Conservation (phyloP, 2,797 vertebrate genomes). For the Malurus splendens region DNA sequence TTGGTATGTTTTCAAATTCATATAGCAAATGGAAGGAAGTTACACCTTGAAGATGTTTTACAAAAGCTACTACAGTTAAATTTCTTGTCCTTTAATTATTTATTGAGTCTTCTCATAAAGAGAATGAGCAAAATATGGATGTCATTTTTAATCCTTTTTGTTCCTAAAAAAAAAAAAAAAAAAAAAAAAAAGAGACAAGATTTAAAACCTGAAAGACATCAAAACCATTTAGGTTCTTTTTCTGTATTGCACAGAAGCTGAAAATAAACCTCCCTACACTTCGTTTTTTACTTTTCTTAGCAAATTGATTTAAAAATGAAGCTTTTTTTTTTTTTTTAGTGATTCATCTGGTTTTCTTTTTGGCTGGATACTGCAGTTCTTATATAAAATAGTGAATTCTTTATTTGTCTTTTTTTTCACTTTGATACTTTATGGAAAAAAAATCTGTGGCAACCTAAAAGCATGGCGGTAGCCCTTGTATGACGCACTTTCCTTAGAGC, state of each 20-base stretch:
- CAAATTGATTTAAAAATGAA: neutral
- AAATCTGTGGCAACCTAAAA: neutral
- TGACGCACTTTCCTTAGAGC: neutral
- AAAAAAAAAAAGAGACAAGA: neutral
- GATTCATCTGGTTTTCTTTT: neutral
- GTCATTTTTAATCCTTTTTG: neutral
- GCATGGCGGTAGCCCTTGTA: neutral
- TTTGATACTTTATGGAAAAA: neutral
- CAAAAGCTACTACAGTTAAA: neutral
- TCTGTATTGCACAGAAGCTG: neutral
- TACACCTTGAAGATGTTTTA: neutral
- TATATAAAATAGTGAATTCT: neutral
- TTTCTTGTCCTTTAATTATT: neutral
- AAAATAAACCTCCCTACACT: neutral
- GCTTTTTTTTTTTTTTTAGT: neutral
- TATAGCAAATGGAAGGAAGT: neutral
- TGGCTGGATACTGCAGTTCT: neutral
- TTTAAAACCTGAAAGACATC: neutral
- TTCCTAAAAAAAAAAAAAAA: rapidly evolving
- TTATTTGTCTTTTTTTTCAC: neutral
- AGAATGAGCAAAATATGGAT: neutral
- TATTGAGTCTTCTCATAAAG: neutral
- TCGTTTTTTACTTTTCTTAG: neutral
- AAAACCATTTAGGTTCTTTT: neutral
- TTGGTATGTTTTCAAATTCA: neutral